Conservation (phyloP, 2,888 invertebrate species). For the Thera obeliscata region DNA sequence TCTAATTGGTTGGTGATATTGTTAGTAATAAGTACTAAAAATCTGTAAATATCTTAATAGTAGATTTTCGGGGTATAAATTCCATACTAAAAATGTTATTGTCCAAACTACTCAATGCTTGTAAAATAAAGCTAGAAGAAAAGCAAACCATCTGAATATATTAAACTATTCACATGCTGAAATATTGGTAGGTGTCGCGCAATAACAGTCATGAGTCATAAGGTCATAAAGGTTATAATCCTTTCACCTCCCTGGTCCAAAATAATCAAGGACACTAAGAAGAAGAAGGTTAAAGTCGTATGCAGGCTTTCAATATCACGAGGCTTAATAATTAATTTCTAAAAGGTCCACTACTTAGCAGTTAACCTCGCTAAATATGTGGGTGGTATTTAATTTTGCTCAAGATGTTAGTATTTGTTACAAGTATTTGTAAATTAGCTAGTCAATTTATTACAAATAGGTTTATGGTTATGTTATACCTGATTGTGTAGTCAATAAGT, state of each 20-base stretch:
- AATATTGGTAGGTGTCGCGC: background rate
- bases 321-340: conserved; percentile 2
- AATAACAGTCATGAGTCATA: conserved; percentile 7
- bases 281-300: conserved; percentile 1
- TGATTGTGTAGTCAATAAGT: conserved; percentile 27
- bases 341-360: conserved; percentile 3
- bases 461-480: conserved; percentile 30
- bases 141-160: background rate
- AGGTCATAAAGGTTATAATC: no score
- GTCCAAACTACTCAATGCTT: background rate
- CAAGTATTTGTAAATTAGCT: conserved; percentile 25
- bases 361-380: conserved; percentile 21
- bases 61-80: no score
- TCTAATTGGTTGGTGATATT: no score
- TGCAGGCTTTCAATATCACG: background rate
- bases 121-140: background rate
- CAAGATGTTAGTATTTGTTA: background rate
- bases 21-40: no score
- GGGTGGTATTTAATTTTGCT: conserved; percentile 2
- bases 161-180: background rate
- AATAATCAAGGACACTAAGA: no score
- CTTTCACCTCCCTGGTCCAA: no score
- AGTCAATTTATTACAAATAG: conserved; percentile 28
- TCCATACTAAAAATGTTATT: no score
- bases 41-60: no score